Conservation (phyloP, 1,140 invertebrate species). For the Zaprionus inermis region DNA sequence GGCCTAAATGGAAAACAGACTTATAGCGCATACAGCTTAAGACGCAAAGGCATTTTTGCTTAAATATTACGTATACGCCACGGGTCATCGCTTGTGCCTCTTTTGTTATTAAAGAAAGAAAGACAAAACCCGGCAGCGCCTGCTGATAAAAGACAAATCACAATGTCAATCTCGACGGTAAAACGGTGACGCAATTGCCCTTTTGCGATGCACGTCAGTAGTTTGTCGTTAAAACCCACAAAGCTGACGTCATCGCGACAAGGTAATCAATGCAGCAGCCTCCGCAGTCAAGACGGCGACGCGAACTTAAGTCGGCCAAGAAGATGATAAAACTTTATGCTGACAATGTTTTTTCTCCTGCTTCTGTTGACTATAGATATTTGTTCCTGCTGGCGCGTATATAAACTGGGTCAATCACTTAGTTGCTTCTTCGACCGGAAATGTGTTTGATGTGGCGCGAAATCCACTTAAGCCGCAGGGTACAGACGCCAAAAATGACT, state of each 20-base stretch:
- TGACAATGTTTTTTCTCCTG: background rate
- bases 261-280: conserved; percentile 35
- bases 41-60: too few relatives aligned
- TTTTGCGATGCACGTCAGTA: conserved; percentile 12
- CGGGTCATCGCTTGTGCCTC: conserved; percentile 39
- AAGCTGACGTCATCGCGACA: conserved; percentile 24
- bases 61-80: conserved; percentile 62
- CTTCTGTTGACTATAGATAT: conserved; percentile 1
- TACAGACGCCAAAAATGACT: conserved; percentile 27
- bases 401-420: conserved; percentile 71
- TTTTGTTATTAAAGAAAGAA: conserved; percentile 63
- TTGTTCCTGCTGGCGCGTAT: background rate
- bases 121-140: background rate
- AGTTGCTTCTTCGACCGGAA: conserved; percentile 19
- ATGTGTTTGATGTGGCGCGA: conserved; percentile 36
- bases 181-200: conserved; percentile 47
- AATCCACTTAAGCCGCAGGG: conserved; percentile 56
- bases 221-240: background rate
- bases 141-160: conserved; percentile 28
- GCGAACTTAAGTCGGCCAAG: conserved; percentile 13
- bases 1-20: background rate
- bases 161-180: background rate
- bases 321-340: conserved; percentile 25
- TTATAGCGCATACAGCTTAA: conserved; percentile 35
- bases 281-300: conserved; percentile 4